Percentiles rank a stretch among this genome's conserved stretches.
Conservation (phyloP, 2,113 vertebrate genomes). For the Oreotrochilus melanogaster region DNA sequence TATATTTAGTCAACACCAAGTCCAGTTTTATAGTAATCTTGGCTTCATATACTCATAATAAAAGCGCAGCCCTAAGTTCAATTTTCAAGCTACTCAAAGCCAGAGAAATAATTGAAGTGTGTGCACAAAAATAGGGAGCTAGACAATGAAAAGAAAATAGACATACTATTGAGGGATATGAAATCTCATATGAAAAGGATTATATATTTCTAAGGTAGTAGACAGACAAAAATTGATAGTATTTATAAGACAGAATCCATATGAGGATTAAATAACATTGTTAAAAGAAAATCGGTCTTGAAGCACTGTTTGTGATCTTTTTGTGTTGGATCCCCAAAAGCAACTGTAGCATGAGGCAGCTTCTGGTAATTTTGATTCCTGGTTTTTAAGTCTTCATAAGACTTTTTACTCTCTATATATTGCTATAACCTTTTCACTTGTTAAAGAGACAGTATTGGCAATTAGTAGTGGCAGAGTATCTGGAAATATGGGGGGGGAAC, state of each 20-base stretch:
- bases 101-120: background rate
- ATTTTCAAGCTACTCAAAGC: background rate
- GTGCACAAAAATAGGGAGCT: background rate
- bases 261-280: background rate
- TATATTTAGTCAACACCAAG: background rate
- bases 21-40: background rate
- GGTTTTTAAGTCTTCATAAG: background rate
- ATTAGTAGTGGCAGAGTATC: background rate
- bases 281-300: background rate
- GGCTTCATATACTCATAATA: background rate
- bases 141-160: background rate
- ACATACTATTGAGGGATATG: background rate
- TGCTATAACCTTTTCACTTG: background rate
- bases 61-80: background rate
- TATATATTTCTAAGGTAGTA: background rate
- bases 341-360: background rate
- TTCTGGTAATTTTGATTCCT: background rate
- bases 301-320: background rate
- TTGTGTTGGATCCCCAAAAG: background rate
- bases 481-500: background rate
- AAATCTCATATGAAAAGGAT: background rate
- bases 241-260: background rate
- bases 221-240: background rate
- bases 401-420: background rate
- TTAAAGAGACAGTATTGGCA: background rate